Percentiles rank a stretch among this genome's conserved stretches.
Evolutionary conservation across 2,113 vertebrate genomes (phyloP).

Genomic region (Zosterops japonicus): DNA sequence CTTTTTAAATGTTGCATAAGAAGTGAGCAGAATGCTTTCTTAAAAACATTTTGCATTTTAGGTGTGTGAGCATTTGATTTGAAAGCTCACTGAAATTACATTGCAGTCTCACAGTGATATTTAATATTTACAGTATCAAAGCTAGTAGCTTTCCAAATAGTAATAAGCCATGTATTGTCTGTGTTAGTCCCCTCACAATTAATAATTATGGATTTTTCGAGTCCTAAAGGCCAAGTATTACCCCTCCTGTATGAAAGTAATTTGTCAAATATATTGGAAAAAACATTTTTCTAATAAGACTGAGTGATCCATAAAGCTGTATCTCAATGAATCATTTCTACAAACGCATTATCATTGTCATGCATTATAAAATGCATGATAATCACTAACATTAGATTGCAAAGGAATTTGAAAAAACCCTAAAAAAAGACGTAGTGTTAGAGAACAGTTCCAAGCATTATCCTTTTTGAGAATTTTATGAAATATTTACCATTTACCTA

Average conservation of each 20-base stretch:
- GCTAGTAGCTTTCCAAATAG: not conserved
- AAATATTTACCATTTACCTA: not conserved
- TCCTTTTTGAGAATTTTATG: not conserved
- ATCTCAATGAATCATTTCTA: not conserved
- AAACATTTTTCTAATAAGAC: not conserved
- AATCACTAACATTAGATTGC: not conserved
- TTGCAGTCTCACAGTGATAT: not conserved
- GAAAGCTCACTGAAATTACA: not conserved
- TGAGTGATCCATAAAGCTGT: not conserved
- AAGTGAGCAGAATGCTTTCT: not conserved
- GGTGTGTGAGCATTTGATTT: not conserved
- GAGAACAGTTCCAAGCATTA: not conserved
- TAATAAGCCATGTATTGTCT: not conserved
- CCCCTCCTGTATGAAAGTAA: not conserved
- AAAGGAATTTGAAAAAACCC: not conserved
- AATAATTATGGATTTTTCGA: not conserved
- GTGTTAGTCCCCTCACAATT: not conserved
- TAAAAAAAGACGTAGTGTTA: not conserved
- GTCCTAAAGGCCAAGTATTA: not conserved
- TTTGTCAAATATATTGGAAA: not conserved
- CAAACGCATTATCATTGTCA: not conserved
- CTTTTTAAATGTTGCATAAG: not conserved
- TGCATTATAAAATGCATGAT: not conserved
- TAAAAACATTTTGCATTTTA: not conserved
- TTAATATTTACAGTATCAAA: conserved; percentile 1